These are phyloP conservation scores for Leucophenga maculata DNA, from an alignment of 2,888 invertebrate species.

Conservation along the genomic window DNA sequence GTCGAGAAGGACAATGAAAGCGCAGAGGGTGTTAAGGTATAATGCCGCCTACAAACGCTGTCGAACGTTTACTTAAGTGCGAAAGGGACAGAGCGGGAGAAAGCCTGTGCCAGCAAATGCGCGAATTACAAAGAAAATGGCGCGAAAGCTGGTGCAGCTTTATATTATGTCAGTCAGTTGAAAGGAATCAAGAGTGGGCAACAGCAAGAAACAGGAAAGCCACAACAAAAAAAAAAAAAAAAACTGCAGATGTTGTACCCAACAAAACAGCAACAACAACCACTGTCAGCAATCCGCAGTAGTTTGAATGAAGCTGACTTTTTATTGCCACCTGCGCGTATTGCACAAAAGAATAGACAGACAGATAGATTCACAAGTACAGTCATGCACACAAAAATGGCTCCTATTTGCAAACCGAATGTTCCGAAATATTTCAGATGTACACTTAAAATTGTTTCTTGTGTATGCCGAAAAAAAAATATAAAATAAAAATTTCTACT, in stretches of 20 bases:
- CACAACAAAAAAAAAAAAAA: neutral
- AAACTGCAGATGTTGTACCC: neutral
- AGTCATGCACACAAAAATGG: neutral
- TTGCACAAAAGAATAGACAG: neutral
- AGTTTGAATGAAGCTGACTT: neutral
- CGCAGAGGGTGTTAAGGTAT: constrained; percentile 6
- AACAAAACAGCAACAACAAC: neutral
- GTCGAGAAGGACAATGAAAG: constrained; percentile 30
- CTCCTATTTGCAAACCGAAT: too few relatives aligned
- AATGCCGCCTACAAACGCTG: too few relatives aligned
- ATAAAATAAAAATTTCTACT: too few relatives aligned
- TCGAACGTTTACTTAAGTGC: neutral
- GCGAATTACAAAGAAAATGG: too few relatives aligned
- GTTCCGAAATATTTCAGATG: too few relatives aligned
- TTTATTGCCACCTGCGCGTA: neutral
- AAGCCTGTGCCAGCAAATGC: too few relatives aligned
- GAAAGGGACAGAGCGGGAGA: neutral
- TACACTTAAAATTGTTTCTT: too few relatives aligned
- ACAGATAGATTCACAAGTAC: neutral
- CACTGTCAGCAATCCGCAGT: neutral
- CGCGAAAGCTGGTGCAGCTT: neutral
- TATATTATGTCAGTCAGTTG: constrained; percentile 2
- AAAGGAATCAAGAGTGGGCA: neutral
- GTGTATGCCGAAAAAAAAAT: too few relatives aligned
- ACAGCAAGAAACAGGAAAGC: neutral